Evolutionary conservation across 2,113 vertebrate genomes (phyloP), one percentile per base, ranked within the genome.

Genomic region (Calyptomena viridis): DNA sequence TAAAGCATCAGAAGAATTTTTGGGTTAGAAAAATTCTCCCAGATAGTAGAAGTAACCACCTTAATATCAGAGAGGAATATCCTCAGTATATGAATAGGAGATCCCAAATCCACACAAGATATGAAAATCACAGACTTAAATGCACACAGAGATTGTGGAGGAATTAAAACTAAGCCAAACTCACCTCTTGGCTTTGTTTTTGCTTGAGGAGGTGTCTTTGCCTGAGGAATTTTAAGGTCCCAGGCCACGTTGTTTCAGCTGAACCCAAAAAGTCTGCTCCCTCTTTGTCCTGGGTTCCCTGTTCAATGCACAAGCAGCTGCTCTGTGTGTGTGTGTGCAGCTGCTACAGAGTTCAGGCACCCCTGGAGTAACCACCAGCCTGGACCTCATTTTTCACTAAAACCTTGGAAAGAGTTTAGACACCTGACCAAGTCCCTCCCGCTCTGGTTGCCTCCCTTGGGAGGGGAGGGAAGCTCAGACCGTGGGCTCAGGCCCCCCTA

Each of bases 61-160:
- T 74, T 50, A 49, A 6, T 66, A 27, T 42, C 37, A 14, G 50
- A 39, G 40, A 30, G 67, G 19, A 69, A 7, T 50, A 64, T 24
- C 30, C 35, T 90, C n/a, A 22, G 9, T 24, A 0, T 30, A 5
- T 50, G 10, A 25, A 24, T 31, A 3, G 53, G 76, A 39, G 4
- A 21, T 19, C 58, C 62, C 25, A 17, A 67, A 60, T 56, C 64
- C 25, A 37, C 20, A 1, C 18, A 5, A 35, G 9, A 8, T 4
- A 2, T 0, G 5, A 44, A 74, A 27, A 31, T 25, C 8, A 16
- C 31, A 27, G 40, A 1, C 20, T 15, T 55, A 5, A 44, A 13
- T 4, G 31, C 30, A 0, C 4, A 3, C 20, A 40, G 37, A 24
- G 27, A 16, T 84, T 78, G 78, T 88, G 66, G 20, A 46, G 50